Evolutionary conservation across 92 coral and sea anemone genomes (phyloP).

Genomic region (Epizoanthus illoricatus): DNA sequence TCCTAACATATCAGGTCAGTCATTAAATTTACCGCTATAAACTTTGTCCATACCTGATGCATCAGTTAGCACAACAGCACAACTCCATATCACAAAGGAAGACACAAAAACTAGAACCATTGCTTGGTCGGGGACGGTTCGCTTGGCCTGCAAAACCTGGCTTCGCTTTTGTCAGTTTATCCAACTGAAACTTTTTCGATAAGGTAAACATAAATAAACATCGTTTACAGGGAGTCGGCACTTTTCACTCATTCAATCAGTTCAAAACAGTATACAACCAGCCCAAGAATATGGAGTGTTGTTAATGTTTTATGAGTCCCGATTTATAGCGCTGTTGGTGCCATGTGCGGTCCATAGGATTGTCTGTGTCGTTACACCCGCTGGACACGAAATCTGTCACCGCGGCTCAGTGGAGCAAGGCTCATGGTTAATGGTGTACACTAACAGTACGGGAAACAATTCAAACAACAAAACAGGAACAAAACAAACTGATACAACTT

Average conservation of each 20-base stretch:
- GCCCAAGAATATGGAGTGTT: neutral
- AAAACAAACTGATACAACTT: too few species aligned
- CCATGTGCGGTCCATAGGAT: conserved; percentile 14
- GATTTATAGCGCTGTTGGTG: neutral
- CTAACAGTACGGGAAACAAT: neutral
- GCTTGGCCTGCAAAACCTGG: neutral
- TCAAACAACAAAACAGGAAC: too few species aligned
- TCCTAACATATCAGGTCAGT: neutral
- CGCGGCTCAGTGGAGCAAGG: neutral
- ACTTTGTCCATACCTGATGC: conserved; percentile 27
- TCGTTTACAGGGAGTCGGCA: neutral
- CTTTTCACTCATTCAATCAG: neutral
- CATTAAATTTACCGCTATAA: too few species aligned
- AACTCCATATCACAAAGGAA: conserved; percentile 18
- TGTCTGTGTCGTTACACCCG: conserved; percentile 5
- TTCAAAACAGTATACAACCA: conserved; percentile 28
- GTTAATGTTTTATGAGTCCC: conserved; percentile 23
- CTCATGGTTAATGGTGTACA: neutral
- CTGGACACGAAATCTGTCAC: neutral
- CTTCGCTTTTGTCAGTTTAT: neutral
- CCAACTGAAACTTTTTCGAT: neutral
- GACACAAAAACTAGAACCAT: neutral
- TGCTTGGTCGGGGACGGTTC: neutral
- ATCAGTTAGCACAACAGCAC: neutral
- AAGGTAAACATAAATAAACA: neutral